Conservation (phyloP, 2,888 invertebrate genomes). For the Lacanobia wlatinum region DNA sequence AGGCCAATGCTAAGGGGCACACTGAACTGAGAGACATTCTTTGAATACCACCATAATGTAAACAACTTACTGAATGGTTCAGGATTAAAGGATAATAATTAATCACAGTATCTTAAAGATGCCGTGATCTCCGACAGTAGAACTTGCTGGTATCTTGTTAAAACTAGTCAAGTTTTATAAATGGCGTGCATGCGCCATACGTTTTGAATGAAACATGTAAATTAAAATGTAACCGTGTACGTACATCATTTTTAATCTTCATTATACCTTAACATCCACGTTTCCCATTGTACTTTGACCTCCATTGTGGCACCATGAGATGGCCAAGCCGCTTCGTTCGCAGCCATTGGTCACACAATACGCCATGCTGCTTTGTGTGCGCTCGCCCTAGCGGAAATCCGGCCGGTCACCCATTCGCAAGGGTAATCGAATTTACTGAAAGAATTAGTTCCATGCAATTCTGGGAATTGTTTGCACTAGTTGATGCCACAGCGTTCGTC, state of each 20-base stretch:
- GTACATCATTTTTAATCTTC: constrained; percentile 24
- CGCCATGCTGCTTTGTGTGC: constrained; percentile 39
- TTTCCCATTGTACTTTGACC: constrained; percentile 47
- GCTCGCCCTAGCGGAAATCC: constrained; percentile 56
- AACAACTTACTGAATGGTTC: no score
- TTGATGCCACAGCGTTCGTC: neutral
- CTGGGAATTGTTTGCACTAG: constrained; percentile 24
- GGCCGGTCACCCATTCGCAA: constrained; percentile 39
- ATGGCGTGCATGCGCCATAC: neutral
- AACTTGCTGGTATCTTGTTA: neutral
- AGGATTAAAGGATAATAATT: no score
- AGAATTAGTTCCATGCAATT: constrained; percentile 51
- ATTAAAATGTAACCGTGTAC: neutral
- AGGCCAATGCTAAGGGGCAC: no score
- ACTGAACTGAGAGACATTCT: no score
- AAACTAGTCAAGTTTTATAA: neutral
- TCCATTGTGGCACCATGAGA: constrained; percentile 57
- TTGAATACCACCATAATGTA: no score
- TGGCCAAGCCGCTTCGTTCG: constrained; percentile 35
- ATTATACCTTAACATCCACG: constrained; percentile 32
- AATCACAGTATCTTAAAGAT: no score
- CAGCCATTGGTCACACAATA: constrained; percentile 59
- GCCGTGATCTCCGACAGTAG: neutral
- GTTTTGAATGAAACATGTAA: constrained; percentile 2
- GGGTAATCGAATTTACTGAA: constrained; percentile 52